phyloP scores from a whole-genome alignment of 2,888 invertebrate genomes.

The Anthophora plumipes region DNA sequence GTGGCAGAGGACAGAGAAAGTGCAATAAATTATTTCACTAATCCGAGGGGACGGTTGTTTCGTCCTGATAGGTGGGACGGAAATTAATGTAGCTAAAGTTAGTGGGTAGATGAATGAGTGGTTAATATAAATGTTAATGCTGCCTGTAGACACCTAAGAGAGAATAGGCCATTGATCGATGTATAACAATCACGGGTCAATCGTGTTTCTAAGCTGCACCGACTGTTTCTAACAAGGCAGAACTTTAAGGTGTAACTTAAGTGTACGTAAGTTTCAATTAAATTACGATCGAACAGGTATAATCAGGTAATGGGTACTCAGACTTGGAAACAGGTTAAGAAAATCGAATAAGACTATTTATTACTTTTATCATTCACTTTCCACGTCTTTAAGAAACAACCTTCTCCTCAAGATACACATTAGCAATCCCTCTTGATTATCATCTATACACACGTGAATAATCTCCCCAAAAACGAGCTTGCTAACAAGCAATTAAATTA shows the following conservation, averaged over 20 bases:
- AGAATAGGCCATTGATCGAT: conserved; percentile 45
- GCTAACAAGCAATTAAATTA: conserved; percentile 79
- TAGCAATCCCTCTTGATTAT: conserved; percentile 14
- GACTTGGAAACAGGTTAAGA: background rate
- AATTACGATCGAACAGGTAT: background rate
- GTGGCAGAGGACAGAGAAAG: conserved; percentile 59
- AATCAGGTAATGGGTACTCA: background rate
- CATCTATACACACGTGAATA: background rate
- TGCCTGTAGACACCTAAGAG: conserved; percentile 30
- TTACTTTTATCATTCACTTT: no score
- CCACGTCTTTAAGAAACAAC: no score
- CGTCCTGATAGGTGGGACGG: conserved; percentile 48
- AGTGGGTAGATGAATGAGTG: conserved; percentile 55
- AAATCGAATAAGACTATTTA: no score
- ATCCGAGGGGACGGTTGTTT: conserved; percentile 52
- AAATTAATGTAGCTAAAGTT: conserved; percentile 55
- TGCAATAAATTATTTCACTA: conserved; percentile 66
- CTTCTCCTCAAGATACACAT: background rate
- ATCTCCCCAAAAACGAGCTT: conserved; percentile 32
- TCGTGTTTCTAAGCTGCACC: background rate
- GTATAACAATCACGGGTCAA: conserved; percentile 29
- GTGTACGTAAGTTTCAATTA: background rate
- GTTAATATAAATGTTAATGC: conserved; percentile 62
- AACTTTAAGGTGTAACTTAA: background rate
- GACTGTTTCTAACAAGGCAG: background rate